Percentiles rank a stretch among this genome's conserved stretches.
Evolutionary conservation across 2,797 vertebrate genomes (phyloP).

Genomic region (Trematomus bernacchii): DNA sequence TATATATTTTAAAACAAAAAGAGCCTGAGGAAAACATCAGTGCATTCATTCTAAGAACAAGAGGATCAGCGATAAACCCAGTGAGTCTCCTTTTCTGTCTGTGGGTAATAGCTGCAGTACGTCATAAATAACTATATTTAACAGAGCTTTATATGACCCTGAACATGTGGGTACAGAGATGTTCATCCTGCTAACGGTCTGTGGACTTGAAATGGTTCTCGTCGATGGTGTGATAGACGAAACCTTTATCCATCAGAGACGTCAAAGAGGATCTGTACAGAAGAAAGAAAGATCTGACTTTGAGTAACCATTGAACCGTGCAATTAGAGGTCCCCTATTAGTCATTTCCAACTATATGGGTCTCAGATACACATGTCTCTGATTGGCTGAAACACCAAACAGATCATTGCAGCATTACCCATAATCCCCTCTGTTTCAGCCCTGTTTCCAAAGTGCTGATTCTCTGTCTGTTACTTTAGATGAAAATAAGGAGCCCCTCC

Average conservation of each 20-base stretch:
- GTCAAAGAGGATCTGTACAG: slow-evolving; percentile 56
- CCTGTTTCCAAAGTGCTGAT: too few species aligned
- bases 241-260: slow-evolving; percentile 64
- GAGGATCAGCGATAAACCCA: not conserved
- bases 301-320: too few species aligned
- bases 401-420: too few species aligned
- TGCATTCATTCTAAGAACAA: not conserved
- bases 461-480: too few species aligned
- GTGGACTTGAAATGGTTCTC: slow-evolving; percentile 72
- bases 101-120: not conserved
- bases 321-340: too few species aligned
- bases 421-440: too few species aligned
- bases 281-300: too few species aligned
- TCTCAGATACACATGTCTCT: too few species aligned
- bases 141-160: not conserved
- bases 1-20: not conserved
- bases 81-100: not conserved
- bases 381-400: too few species aligned
- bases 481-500: too few species aligned
- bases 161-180: not conserved
- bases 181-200: not conserved
- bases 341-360: too few species aligned
- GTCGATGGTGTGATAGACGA: slow-evolving; percentile 62
- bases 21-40: not conserved
- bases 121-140: not conserved